Base-by-base conservation (phyloP, 2,888 invertebrate genomes). In the Prosopocoilus inquinatus region DNA sequence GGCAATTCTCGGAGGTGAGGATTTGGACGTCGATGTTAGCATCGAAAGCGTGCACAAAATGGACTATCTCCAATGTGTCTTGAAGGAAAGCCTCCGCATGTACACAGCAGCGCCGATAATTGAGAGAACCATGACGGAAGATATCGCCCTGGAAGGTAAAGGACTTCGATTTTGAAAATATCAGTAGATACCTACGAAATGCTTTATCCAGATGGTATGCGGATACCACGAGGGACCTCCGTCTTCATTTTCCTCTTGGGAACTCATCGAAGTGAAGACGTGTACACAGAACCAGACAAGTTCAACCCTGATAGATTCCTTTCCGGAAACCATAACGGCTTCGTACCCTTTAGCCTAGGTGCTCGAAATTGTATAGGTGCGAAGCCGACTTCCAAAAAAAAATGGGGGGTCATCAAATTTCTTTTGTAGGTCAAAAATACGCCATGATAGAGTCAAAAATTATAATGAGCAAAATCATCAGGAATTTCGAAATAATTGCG, bases 31-130 rank as follows among this genome's bases (percentile, higher is more conserved):
- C 32, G 13, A 45, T 4, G n/a, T 38, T 9, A 45, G 16, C 7
- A 49, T 51, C 12, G 39, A 58, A 49, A 34, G 55, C 7, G 35
- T 64, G 3, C 50, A 58, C 16, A 49, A 60, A 11, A 41, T 59
- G 44, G 54, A 55, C 54, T 64, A 64, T 52, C 20, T 63, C 2
- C 58, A 62, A 38, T 49, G 53, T 52, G 60, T 64, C 1, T 47
- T 64, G 33, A 64, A 63, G 47, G 64, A 64, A 59, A 36, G 45
- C 5, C 46, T 58, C 38, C 45, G 64, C 9, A 7, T 63, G 11
- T 55, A 63, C 32, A 59, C 62, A 13, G 12, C 61, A 8, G 59
- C 58, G 9, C 56, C 58, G 2, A 5, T 60, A 5, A 36, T 61
- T 9, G 59, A 51, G 20, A 36, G 62, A 8, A 35, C 9, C 5